Evolutionary conservation across 2,797 vertebrate species (phyloP).

Genomic region (Tadarida brasiliensis): DNA sequence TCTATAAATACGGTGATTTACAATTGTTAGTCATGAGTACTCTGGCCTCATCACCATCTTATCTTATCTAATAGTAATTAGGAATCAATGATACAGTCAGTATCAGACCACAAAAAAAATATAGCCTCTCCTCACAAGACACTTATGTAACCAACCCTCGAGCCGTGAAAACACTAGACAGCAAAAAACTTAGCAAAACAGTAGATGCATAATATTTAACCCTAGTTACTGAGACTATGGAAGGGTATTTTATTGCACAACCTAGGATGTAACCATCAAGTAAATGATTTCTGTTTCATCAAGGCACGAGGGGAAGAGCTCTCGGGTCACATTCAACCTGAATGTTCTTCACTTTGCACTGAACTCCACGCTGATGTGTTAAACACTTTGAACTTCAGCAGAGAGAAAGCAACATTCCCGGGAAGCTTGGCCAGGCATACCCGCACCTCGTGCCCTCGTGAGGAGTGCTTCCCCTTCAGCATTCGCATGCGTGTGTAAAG

Average conservation of each 20-base stretch:
- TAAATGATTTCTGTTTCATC: neutral
- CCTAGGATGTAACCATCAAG: neutral
- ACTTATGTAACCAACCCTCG: neutral
- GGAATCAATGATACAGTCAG: neutral
- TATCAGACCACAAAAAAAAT: neutral
- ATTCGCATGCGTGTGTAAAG: neutral
- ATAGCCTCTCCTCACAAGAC: neutral
- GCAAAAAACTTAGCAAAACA: neutral
- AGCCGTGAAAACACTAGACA: neutral
- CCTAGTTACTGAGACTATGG: neutral
- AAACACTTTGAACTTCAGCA: neutral
- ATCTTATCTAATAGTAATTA: neutral
- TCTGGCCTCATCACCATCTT: neutral
- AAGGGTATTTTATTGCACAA: neutral
- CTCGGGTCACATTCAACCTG: neutral
- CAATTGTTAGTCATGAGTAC: neutral
- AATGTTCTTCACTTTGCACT: neutral
- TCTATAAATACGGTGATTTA: neutral
- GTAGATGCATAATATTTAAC: constrained; percentile 12
- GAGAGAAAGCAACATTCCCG: neutral
- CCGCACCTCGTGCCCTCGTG: neutral
- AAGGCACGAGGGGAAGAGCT: neutral
- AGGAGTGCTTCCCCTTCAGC: neutral
- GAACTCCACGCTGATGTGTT: neutral
- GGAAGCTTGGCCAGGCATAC: neutral